These are phyloP conservation scores for Dicyrtoma fusca DNA, from an alignment of 2,888 invertebrate genomes.

Conservation along the genomic window DNA sequence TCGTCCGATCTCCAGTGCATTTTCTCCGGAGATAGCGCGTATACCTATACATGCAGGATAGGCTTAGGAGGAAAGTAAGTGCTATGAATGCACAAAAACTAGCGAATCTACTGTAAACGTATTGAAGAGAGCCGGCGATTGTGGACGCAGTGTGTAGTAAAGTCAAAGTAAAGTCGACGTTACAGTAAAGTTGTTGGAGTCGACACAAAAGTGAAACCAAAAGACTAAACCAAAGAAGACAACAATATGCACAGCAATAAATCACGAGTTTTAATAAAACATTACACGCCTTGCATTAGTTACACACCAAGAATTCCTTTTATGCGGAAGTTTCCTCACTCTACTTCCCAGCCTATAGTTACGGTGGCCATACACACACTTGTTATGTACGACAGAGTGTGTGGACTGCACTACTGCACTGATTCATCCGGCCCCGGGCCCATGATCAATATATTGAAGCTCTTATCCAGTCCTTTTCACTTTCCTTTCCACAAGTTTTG, in stretches of 20 bases:
- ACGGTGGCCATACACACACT: too few species aligned
- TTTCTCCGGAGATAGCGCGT: too few species aligned
- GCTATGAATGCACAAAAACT: too few species aligned
- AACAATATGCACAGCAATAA: slow-evolving; percentile 46
- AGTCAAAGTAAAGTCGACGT: not conserved
- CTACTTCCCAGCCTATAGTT: not conserved
- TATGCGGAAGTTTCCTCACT: slow-evolving; percentile 30
- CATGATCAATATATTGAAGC: slow-evolving; percentile 32
- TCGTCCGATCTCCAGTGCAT: too few species aligned
- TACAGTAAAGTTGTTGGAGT: slow-evolving; percentile 7
- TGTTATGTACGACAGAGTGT: too few species aligned
- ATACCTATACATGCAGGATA: too few species aligned
- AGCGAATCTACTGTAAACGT: too few species aligned
- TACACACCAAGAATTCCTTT: slow-evolving; percentile 49
- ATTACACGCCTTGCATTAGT: slow-evolving; percentile 55
- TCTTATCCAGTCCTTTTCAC: slow-evolving; percentile 32
- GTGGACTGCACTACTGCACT: too few species aligned
- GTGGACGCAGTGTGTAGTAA: not conserved
- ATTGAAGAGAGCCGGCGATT: not conserved
- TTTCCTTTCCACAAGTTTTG: slow-evolving; percentile 6
- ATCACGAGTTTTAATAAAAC: slow-evolving; percentile 55
- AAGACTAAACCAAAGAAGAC: slow-evolving; percentile 7
- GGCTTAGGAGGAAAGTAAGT: too few species aligned
- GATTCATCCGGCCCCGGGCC: not conserved
- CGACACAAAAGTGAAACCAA: slow-evolving; percentile 15